These are phyloP conservation scores for Perizoma flavofasciatum DNA, from an alignment of 2,888 invertebrate species.

Conservation along the genomic window DNA sequence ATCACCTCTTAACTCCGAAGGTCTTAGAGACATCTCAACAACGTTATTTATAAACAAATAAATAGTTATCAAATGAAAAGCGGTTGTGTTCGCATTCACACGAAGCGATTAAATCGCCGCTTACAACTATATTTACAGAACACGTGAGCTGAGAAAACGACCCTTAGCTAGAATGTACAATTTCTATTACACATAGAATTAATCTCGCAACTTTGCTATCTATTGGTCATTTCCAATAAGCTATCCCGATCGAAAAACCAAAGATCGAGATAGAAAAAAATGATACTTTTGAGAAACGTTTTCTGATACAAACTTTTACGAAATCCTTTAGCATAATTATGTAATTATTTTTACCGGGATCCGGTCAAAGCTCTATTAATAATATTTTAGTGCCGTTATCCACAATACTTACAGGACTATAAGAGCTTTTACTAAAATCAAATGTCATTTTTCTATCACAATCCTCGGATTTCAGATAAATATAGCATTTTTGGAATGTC, in stretches of 20 bases:
- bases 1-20: slow-evolving; percentile 45
- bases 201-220: slow-evolving; percentile 59
- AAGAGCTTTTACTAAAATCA: not conserved
- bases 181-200: slow-evolving; percentile 55
- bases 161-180: slow-evolving; percentile 60
- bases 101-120: slow-evolving; percentile 63
- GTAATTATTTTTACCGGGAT: too few relatives aligned
- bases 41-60: slow-evolving; percentile 57
- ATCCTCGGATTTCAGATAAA: not conserved
- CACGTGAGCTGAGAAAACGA: slow-evolving; percentile 58
- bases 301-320: too few relatives aligned
- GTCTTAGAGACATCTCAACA: slow-evolving; percentile 65
- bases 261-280: too few relatives aligned
- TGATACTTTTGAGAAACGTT: too few relatives aligned
- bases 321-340: too few relatives aligned
- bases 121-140: slow-evolving; percentile 71
- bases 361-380: too few relatives aligned
- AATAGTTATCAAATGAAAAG: slow-evolving; percentile 59
- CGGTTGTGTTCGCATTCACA: slow-evolving; percentile 48
- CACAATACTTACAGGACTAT: too few relatives aligned
- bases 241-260: slow-evolving; percentile 1
- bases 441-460: not conserved
- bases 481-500: slow-evolving; percentile 5
- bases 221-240: slow-evolving; percentile 28
- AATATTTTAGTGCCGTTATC: too few relatives aligned